Conservation (phyloP, 1,140 invertebrate genomes). For the Drosophila virilis region DNA sequence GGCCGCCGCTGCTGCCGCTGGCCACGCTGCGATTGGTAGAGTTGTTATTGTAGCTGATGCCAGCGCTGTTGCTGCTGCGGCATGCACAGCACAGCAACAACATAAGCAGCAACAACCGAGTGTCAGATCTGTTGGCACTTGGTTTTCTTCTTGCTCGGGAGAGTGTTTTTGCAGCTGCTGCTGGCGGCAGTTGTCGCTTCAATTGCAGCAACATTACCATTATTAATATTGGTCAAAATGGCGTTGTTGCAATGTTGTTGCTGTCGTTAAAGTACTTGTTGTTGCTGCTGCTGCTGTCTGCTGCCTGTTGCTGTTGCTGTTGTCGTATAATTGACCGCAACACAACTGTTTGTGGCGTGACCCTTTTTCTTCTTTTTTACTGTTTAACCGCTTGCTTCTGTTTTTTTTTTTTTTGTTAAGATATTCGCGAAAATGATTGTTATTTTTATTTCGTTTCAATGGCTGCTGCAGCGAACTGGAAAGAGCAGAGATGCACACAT, state of each 20-base stretch:
- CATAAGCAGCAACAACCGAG: slow-evolving; percentile 28
- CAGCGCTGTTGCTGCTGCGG: slow-evolving; percentile 36
- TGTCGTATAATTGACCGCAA: slow-evolving; percentile 66
- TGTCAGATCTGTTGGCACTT: slow-evolving; percentile 27
- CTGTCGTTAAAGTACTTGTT: slow-evolving; percentile 40
- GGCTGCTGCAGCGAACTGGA: slow-evolving; percentile 53
- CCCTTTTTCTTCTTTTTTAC: slow-evolving; percentile 40
- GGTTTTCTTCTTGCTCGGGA: slow-evolving; percentile 56
- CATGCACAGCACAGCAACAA: slow-evolving; percentile 25
- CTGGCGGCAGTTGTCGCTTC: slow-evolving; percentile 66
- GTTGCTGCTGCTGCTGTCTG: slow-evolving; percentile 16
- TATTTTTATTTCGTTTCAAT: slow-evolving; percentile 38
- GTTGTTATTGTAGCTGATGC: slow-evolving; percentile 63
- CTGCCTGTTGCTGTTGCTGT: slow-evolving; percentile 6
- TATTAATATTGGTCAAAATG: slow-evolving; percentile 80
- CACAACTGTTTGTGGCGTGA: slow-evolving; percentile 70
- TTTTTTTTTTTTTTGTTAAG: slow-evolving; percentile 13
- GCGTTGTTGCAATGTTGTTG: slow-evolving; percentile 60
- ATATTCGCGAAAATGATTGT: slow-evolving; percentile 1
- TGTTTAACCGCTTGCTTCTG: slow-evolving; percentile 10
- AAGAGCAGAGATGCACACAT: slow-evolving; percentile 26
- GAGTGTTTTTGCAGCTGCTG: slow-evolving; percentile 45
- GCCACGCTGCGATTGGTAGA: slow-evolving; percentile 59
- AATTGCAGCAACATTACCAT: slow-evolving; percentile 77
- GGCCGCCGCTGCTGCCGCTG: slow-evolving; percentile 54